Evolutionary conservation across 2,797 vertebrate genomes (phyloP).

Genomic region (Hyperoplus lanceolatus): DNA sequence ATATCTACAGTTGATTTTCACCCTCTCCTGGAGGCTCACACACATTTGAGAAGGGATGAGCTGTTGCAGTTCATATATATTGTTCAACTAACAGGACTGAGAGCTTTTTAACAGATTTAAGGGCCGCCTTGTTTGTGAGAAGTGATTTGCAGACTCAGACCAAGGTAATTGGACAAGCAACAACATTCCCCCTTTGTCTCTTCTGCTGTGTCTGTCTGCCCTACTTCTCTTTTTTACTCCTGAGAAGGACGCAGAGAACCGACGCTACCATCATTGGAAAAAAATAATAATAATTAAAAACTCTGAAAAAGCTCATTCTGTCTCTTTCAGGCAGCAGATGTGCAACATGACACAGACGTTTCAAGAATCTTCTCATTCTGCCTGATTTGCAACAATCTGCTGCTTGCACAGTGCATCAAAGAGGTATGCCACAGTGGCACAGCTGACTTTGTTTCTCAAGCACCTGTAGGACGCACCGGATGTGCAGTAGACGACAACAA

Average conservation of each 20-base stretch:
- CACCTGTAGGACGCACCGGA: not conserved
- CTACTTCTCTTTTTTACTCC: slow-evolving; percentile 48
- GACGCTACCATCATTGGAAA: not conserved
- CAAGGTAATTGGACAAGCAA: slow-evolving; percentile 39
- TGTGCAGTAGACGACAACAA: not conserved
- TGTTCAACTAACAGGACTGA: slow-evolving; percentile 8
- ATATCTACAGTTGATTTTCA: not conserved
- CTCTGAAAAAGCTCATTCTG: not conserved
- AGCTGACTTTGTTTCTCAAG: slow-evolving; percentile 11
- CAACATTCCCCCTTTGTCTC: slow-evolving; percentile 9
- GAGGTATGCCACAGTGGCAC: not conserved
- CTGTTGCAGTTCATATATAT: slow-evolving; percentile 24
- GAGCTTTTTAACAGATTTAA: slow-evolving; percentile 27
- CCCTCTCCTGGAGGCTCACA: slow-evolving; percentile 1
- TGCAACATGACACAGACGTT: slow-evolving; percentile 15
- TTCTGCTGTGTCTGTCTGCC: slow-evolving; percentile 33
- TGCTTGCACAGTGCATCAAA: slow-evolving; percentile 4
- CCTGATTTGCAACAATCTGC: slow-evolving; percentile 14
- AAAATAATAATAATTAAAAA: not conserved
- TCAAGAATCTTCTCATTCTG: slow-evolving; percentile 5
- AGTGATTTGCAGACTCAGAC: slow-evolving; percentile 48
- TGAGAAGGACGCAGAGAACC: not conserved
- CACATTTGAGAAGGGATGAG: slow-evolving; percentile 14
- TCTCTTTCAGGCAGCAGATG: slow-evolving; percentile 17
- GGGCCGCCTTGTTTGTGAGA: slow-evolving; percentile 21